Evolutionary conservation across 2,888 invertebrate genomes (phyloP), one percentile per base, ranked within the genome.

Genomic region (Clistopyga incitator): DNA sequence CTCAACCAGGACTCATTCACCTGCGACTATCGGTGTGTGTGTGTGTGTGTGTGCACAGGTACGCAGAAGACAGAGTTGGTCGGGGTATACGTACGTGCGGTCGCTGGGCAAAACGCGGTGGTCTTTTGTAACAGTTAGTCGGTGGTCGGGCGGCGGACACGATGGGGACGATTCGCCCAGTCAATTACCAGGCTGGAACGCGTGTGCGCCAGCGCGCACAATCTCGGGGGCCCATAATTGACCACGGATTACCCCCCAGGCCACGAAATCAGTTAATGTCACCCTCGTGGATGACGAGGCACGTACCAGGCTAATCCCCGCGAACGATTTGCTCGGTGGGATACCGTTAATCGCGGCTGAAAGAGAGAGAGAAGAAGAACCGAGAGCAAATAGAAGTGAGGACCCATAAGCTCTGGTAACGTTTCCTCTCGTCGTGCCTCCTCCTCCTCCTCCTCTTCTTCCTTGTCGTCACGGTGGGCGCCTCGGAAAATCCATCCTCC

Each of bases 201-300:
- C 86, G 80, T 72, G 78, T 64, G 80, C 83, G 79, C 82, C 78
- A 76, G 70, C 78, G 78, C 82, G 86, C 77, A 85, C 87, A 87
- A 88, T 89, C 88, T 88, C 85, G 61, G 81, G 67, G 83, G 83
- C 65, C 82, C 85, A 85, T 90, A 90, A 90, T 90, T 89, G 88
- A 86, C 87, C 83, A 85, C 85, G 85, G 87, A 90, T 91, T 89
- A 88, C 85, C 81, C 88, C 81, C 86, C 87, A 82, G 86, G 88
- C 87, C 86, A 85, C 87, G 86, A 87, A 90, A 89, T 90, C 88
- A 87, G 88, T 89, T 90, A 89, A 90, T 88, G 88, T 90, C 88
- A 87, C 82, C 87, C 87, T 84, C 78, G 72, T 86, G 80, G 83
- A 88, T 88, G 86, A 87, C 87, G 86, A 84, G 86, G 86, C 86